Conservation (phyloP, 2,888 invertebrate genomes). For the Drosophila robusta region DNA sequence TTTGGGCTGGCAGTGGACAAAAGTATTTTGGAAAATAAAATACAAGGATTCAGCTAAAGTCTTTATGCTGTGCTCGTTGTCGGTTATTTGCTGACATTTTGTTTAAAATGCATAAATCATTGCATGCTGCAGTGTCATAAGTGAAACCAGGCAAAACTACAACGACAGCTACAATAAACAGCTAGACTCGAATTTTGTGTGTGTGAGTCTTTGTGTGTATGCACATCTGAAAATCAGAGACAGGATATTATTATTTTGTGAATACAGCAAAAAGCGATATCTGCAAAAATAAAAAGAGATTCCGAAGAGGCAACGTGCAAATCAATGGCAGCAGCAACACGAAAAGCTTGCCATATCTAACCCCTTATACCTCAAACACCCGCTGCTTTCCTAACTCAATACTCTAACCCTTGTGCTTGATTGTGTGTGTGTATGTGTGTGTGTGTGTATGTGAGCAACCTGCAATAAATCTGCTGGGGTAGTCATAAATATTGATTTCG, state of each 20-base stretch:
- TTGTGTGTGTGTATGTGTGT: conserved; percentile 1
- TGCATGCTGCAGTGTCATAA: conserved; percentile 71
- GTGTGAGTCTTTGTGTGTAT: too few species aligned
- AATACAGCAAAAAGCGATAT: conserved; percentile 60
- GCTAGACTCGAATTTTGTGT: conserved; percentile 4
- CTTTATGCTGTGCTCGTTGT: conserved; percentile 22
- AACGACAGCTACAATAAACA: conserved; percentile 36
- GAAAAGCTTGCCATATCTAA: conserved; percentile 23
- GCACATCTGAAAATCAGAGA: conserved; percentile 55
- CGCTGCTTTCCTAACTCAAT: conserved; percentile 4
- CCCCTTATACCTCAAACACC: conserved; percentile 1
- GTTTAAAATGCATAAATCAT: conserved; percentile 75
- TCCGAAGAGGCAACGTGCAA: conserved; percentile 60
- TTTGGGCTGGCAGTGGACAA: conserved; percentile 1
- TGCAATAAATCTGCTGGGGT: conserved; percentile 76
- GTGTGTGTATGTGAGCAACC: conserved; percentile 36
- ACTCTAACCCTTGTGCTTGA: background rate
- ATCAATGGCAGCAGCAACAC: conserved; percentile 57
- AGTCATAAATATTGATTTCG: conserved; percentile 79
- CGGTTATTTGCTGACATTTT: conserved; percentile 66
- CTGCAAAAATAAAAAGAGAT: conserved; percentile 21
- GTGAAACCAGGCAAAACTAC: conserved; percentile 50
- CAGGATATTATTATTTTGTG: conserved; percentile 77
- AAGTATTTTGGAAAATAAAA: conserved; percentile 21
- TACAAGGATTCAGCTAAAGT: conserved; percentile 26